Evolutionary conservation across 2,888 invertebrate genomes (phyloP).

Genomic region (Amaurobius ferox): DNA sequence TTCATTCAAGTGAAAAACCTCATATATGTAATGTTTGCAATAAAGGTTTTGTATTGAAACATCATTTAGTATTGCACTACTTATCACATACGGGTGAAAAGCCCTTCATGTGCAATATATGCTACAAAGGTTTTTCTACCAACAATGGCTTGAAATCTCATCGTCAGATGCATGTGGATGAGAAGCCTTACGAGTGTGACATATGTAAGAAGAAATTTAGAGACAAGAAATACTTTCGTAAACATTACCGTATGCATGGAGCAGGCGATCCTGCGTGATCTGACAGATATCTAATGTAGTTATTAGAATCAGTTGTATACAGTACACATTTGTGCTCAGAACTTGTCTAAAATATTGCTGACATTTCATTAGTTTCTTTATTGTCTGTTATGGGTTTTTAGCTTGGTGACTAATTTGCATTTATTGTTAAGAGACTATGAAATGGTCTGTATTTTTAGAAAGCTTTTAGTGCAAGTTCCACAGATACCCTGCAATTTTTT

Average conservation of each 20-base stretch:
- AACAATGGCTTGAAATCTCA: conserved; percentile 43
- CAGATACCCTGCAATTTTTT: too few relatives aligned
- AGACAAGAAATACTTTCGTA: conserved; percentile 62
- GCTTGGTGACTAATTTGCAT: conserved; percentile 2
- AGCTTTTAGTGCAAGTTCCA: background rate
- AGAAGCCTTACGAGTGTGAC: conserved; percentile 66
- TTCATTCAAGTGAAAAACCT: conserved; percentile 61
- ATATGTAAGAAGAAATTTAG: conserved; percentile 63
- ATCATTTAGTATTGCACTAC: conserved; percentile 49
- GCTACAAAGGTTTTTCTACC: conserved; percentile 53
- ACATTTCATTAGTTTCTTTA: background rate
- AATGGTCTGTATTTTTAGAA: background rate
- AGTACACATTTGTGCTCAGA: conserved; percentile 1
- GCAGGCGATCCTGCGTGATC: conserved; percentile 33
- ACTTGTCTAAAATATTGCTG: background rate
- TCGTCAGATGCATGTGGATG: conserved; percentile 51
- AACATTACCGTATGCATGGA: conserved; percentile 62
- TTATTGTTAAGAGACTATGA: background rate
- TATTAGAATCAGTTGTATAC: background rate
- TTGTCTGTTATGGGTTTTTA: background rate
- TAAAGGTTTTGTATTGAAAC: conserved; percentile 57
- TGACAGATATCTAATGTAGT: background rate
- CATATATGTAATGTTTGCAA: conserved; percentile 57
- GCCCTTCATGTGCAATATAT: conserved; percentile 65
- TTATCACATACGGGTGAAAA: conserved; percentile 50